Evolutionary conservation across 2,113 vertebrate genomes (phyloP).

Genomic region (Ptychochromis oligacanthus): DNA sequence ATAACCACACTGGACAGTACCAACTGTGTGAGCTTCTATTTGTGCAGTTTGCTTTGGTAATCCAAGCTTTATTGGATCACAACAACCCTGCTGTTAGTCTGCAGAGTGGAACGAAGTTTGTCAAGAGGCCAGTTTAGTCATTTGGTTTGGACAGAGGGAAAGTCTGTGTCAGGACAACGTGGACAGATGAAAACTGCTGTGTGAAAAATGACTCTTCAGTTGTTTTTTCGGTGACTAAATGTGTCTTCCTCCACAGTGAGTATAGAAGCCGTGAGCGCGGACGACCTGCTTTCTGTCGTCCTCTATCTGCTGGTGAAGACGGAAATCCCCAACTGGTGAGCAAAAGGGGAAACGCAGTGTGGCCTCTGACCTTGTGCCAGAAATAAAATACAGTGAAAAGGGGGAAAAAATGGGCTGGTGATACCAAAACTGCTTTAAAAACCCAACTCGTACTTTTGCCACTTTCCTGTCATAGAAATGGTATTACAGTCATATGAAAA

Average conservation of each 20-base stretch:
- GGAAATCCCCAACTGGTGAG: constrained; percentile 97
- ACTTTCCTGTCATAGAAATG: background rate
- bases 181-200: background rate
- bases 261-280: constrained; percentile 91
- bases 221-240: background rate
- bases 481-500: too few relatives aligned
- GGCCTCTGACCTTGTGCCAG: background rate
- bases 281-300: constrained; percentile 93
- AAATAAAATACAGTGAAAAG: background rate
- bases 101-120: constrained; percentile 44
- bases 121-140: constrained; percentile 47
- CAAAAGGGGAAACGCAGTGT: background rate
- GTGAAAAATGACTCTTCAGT: background rate
- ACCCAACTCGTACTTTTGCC: background rate
- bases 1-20: constrained; percentile 44
- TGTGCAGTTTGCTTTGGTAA: constrained; percentile 55
- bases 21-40: constrained; percentile 32
- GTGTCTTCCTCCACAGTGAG: constrained; percentile 78
- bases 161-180: background rate
- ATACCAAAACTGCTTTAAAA: background rate
- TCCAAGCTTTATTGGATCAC: constrained; percentile 15
- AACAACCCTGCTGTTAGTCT: constrained; percentile 37
- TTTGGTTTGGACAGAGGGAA: constrained; percentile 22
- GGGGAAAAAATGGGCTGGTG: rapidly evolving
- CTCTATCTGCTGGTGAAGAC: constrained; percentile 95